Conservation (phyloP, 2,888 invertebrate species). For the Diachrysia chrysitis region DNA sequence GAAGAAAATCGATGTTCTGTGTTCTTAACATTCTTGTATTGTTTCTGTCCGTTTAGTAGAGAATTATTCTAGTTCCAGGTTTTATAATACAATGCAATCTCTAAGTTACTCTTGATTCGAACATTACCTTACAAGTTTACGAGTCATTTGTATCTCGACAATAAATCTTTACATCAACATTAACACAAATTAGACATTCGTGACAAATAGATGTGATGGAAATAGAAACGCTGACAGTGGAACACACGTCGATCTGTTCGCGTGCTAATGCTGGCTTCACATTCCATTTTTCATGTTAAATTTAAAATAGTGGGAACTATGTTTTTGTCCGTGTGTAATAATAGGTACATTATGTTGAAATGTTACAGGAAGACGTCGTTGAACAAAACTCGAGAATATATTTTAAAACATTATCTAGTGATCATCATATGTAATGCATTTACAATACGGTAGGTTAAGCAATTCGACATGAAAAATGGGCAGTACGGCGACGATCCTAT, state of each 20-base stretch:
- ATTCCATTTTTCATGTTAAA: constrained; percentile 87
- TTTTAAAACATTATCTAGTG: constrained; percentile 12
- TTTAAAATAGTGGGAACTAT: constrained; percentile 76
- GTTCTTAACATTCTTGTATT: constrained; percentile 27
- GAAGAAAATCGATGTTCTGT: neutral
- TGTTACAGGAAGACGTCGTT: constrained; percentile 45
- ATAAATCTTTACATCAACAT: constrained; percentile 83
- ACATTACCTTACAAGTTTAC: constrained; percentile 13
- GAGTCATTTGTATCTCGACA: constrained; percentile 55
- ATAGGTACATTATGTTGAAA: constrained; percentile 58
- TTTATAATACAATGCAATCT: neutral
- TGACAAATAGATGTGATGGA: constrained; percentile 84
- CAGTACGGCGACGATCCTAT: constrained; percentile 27
- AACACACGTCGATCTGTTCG: constrained; percentile 83
- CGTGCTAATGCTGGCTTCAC: constrained; percentile 73
- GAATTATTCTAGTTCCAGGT: neutral
- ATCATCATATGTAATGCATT: constrained; percentile 6
- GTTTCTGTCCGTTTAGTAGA: neutral
- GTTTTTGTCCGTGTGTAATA: constrained; percentile 58
- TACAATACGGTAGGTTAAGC: constrained; percentile 3
- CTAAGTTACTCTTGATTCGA: neutral
- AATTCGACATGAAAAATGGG: constrained; percentile 21
- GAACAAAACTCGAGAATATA: constrained; percentile 26
- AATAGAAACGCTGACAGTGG: constrained; percentile 85
- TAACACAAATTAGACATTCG: constrained; percentile 85